Base-by-base conservation (phyloP, 2,113 vertebrate species). In the Chaenogobius annularis region DNA sequence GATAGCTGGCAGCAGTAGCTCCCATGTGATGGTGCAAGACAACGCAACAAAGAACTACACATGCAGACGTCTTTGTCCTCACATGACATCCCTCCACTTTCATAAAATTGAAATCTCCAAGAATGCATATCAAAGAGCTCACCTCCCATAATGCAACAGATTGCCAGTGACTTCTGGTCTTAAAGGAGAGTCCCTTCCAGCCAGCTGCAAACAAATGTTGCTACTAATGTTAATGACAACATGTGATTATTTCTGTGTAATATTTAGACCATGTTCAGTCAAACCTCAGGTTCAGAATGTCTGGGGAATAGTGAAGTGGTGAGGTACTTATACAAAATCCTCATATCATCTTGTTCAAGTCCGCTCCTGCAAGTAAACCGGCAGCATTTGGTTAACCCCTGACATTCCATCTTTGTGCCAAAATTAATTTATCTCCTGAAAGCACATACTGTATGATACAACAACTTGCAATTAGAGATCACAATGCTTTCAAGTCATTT, bases 111-210 rank as follows among this genome's bases (percentile, higher is more conserved):
- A 40, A 23, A 14, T 5, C 44, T 20, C 13, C 1, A 14, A 26
- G n/a, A 15, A 13, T 66, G 12, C 7, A 66, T 14, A 66, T 66
- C 10, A 23, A 23, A 23, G 43, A 48, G 66, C 86, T 89, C 92
- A 97, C 98, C 98, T 97, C 83, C 98, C 98, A 19, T 99, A 99
- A 87, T 99, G 98, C 65, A 98, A 94, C 63, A 99, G 94, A 86
- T 97, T 99, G 82, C 96, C 97, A 37, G 97, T 93, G 83, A 98
- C 95, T 88, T 99, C 98, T 26, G 95, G 94, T 81, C 96, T 95
- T 54, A 98, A 87, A 43, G 97, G 96, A 76, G 97, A 99, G 92
- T 99, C 98, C 82, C 96, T 95, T 85, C 98, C 98, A 0, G 97
- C 96, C 87, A 99, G 87, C 98, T 99, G 82, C 19, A 13, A 48